Base-by-base conservation (phyloP, 2,888 invertebrate species). In the Tipula lateralis region DNA sequence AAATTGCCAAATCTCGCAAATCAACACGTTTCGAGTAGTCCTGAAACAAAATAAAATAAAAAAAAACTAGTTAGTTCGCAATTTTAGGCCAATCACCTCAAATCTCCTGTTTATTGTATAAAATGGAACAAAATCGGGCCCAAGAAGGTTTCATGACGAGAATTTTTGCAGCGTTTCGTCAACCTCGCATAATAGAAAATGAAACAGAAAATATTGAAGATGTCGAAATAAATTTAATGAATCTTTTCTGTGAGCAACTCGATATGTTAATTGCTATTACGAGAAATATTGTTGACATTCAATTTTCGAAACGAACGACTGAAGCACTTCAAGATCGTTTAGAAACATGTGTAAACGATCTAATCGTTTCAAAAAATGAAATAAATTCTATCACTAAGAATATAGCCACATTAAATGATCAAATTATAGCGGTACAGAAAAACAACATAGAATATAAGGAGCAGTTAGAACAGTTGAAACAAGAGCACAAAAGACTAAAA, bases 1-100 rank as follows among this genome's bases (percentile, higher is more conserved):
- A 99, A 81, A 99, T 94, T 87, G 94, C 93, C 2, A 97, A 89
- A 84, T 96, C 92, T 12, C 99, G 93, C 0, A 99, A 91, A 89
- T 99, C 98, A 9, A 93, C 93, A 29, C 99, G 93, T 87, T 93
- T 93, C 29, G 92, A 92, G 85, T 94, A 91, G 89, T 97, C 96
- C 94, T 96, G 87, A 86, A 85, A 83, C 39, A 36, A 83, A 85
- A 84, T 84, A 85, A 84, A 84, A 84, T 12, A 29, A 83, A n/a
- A n/a, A n/a, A n/a, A 83, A 36, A 66, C 32, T 83, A 85, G 84
- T 13, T 84, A 24, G 34, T 83, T 83, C 12, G 24, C 39, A 29
- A 39, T 36, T 80, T 80, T 66, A 80, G 29, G 81, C 44, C 29
- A 50, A 84, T 1, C 29, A 85, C 39, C 36, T 66, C 32, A 84